Evolutionary conservation across 2,888 invertebrate species (phyloP), one percentile per base, ranked within the genome.

Genomic region (Anarsia innoxiella): DNA sequence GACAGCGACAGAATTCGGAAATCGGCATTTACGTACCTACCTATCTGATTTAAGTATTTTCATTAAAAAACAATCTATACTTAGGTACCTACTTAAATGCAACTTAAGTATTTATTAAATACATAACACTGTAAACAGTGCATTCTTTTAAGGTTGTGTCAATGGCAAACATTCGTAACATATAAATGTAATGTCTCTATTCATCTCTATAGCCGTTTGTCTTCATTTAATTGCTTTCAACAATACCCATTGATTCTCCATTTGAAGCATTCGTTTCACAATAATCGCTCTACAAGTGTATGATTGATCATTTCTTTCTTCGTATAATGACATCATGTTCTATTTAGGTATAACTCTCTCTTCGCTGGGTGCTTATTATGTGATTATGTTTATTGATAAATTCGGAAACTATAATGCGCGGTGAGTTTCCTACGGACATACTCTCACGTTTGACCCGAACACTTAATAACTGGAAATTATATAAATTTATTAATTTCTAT

Each of bases 401-500:
- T 15, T 26, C 15, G 9, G 15, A 13, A 32, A 33, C 9, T 12
- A 26, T 33, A 15, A 26, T 26, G 23, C 13, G n/a, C 10, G 3
- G 19, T 19, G 31, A 12, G 23, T 23, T 32, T 33, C 33, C 5
- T 11, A 3, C 16, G 2, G n/a, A 9, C 19, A n/a, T 23, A 12
- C 40, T 40, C 36, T 40, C 36, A 29, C 36, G 32, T 32, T 40
- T 31, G 40, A 40, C 40, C 40, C 26, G 35, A 15, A 3, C 16
- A 27, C 32, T 5, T 12, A 23, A 12, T 14, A 26, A 31, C 28
- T 25, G 4, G 14, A 32, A 26, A 32, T 36, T 40, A 40, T 23
- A 28, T 39, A 39, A 39, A 35, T 5, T 5, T 19, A 19, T 19
- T 19, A n/a, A n/a, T n/a, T n/a, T n/a, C n/a, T n/a, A n/a, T n/a